Evolutionary conservation across 2,888 invertebrate species (phyloP), one percentile per base, ranked within the genome.

Genomic region (Eristalis arbustorum): DNA sequence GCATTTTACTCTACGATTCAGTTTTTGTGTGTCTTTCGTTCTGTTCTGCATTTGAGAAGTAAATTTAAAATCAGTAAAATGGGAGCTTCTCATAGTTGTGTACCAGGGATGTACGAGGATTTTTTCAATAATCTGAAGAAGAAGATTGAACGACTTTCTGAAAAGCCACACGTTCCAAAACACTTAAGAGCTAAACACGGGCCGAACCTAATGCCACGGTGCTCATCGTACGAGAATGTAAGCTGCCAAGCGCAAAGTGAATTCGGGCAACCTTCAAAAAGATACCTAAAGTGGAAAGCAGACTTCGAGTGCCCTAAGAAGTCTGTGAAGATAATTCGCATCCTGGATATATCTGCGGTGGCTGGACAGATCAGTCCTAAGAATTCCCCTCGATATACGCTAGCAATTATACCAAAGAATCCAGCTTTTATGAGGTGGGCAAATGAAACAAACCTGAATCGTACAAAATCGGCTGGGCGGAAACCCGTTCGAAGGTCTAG

Each of bases 261-360:
- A 18, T n/a, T 8, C 2, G 3, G 18, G 8, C 49, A 0, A 4
- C 18, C 18, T 3, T 49, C 66, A 1, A 74, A 56, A 3, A 42
- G 22, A 22, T 84, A 84, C 57, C 40, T 66, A n/a, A 77, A 73
- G 23, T 84, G 84, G 84, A 84, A 73, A 34, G 68, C 11, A 31
- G 18, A 18, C 1, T 84, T 84, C 11, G 84, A 84, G 23, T 71
- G 34, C 34, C 84, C 84, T 14, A 40, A 49, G 6, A 57, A 84
- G 13, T 42, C 72, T 1, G 28, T 79, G 6, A 49, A 18, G 40
- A 49, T 42, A 1, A 62, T 61, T 63, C 49, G 72, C 4, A 84
- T 84, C 63, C 56, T 72, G 18, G 78, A 72, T n/a, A n/a, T 79
- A 42, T 72, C 84, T 4, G 84, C 84, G 11, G 42, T 84, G 25